Base-by-base conservation (phyloP, 2,113 vertebrate genomes). In the Gobiocypris rarus region DNA sequence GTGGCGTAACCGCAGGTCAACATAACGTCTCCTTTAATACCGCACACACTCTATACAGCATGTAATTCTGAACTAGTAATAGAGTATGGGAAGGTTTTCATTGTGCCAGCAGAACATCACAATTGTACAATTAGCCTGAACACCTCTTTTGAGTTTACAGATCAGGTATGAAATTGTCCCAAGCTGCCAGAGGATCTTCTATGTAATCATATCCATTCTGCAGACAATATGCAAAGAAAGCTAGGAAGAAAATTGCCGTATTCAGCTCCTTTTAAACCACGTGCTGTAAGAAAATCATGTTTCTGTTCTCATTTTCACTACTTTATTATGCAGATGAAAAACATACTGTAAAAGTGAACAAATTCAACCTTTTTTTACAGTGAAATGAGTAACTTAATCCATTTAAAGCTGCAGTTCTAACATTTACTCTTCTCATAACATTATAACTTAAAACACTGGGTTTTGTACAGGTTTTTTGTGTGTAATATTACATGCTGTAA, bases 391-490 rank as follows among this genome's bases (percentile, higher is more conserved):
- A 19, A 67, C 31, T 38, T 1, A 19, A 54, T 54, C 52, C 52
- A 54, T 54, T 54, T 19, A 54, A 54, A 19, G 52, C 15, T 54
- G 6, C 4, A 54, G 2, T 54, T 54, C 1, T 8, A 19, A 54
- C 6, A 19, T 8, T 24, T 24, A 24, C n/a, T 24, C 38, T 43
- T 43, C 10, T 43, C 34, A 41, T 24, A 43, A 24, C 19, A 71
- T 22, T 43, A 24, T 1, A 41, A 43, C 22, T n/a, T 24, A 43
- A 41, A 2, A 50, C 26, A 41, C 38, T 77, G 43, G 63, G 73
- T 87, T 83, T 87, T 77, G 61, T 82, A 73, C 38, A 71, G 34
- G 34, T 34, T 38, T 38, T 34, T 34, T 34, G 3, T 11, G 15
- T 52, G 50, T 54, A 54, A 17, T 19, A 5, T 2, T 19, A 77